phyloP scores from a whole-genome alignment of 2,888 invertebrate species.

The Ormyrus rosae region DNA sequence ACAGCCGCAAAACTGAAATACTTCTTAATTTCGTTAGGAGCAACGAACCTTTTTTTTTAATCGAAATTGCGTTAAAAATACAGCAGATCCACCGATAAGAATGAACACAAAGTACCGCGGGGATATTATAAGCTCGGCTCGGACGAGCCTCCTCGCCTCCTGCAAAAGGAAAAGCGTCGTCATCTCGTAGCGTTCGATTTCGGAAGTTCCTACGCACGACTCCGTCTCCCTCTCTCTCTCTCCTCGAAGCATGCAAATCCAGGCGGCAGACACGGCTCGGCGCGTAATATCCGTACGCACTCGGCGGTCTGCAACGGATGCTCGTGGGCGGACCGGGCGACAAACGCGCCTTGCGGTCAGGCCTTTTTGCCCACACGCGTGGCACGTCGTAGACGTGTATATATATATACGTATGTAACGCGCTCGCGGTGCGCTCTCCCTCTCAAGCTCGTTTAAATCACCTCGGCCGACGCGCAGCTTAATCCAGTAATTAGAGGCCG shows the following conservation, averaged over 20 bases:
- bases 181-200: slow-evolving; percentile 18
- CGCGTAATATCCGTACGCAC: slow-evolving; percentile 1
- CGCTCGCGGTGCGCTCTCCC: no score
- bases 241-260: slow-evolving; percentile 11
- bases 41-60: no score
- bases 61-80: no score
- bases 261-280: neutral
- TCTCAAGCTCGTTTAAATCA: neutral
- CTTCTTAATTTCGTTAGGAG: no score
- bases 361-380: slow-evolving; percentile 21
- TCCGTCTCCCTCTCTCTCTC: neutral
- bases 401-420: neutral
- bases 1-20: no score
- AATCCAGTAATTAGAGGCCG: slow-evolving; percentile 31
- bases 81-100: no score
- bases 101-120: no score
- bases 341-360: slow-evolving; percentile 7
- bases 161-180: slow-evolving; percentile 14
- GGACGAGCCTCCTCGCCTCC: neutral
- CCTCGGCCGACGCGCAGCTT: neutral
- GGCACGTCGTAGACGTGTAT: neutral
- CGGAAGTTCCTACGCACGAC: slow-evolving; percentile 6
- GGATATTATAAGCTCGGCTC: neutral
- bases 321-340: slow-evolving; percentile 55
- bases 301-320: slow-evolving; percentile 39